These are phyloP conservation scores for Myotis lucifugus DNA, from an alignment of 2,113 vertebrate species.

Conservation along the genomic window DNA sequence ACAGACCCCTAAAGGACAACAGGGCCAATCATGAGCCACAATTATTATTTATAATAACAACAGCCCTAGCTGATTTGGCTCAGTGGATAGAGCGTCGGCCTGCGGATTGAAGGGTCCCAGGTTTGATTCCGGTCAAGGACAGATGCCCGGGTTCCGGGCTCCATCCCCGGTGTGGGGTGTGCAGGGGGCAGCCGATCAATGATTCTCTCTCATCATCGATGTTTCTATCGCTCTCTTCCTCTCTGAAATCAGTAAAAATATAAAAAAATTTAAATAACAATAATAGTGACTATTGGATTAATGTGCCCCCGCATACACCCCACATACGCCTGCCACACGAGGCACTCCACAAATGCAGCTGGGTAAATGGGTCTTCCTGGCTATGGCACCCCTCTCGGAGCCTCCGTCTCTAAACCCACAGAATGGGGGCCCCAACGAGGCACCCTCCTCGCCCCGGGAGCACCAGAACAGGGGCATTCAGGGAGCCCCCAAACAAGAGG, in stretches of 20 bases:
- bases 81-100: no score
- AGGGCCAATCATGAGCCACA: background rate
- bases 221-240: no score
- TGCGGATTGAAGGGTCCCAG: no score
- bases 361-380: background rate
- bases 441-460: background rate
- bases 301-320: no score
- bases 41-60: background rate
- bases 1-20: no score
- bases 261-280: background rate
- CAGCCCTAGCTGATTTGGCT: no score
- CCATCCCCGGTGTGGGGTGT: no score
- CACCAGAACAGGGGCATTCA: background rate
- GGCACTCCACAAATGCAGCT: background rate
- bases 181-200: no score
- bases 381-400: background rate
- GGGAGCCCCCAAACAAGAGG: background rate
- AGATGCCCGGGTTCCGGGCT: no score
- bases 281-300: background rate
- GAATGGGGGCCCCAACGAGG: background rate
- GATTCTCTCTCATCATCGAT: no score
- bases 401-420: background rate
- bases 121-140: no score
- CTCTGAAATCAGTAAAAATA: no score
- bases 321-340: accelerated